phyloP scores from a whole-genome alignment of 1,140 invertebrate species.

The Lasioglossum baleicum region DNA sequence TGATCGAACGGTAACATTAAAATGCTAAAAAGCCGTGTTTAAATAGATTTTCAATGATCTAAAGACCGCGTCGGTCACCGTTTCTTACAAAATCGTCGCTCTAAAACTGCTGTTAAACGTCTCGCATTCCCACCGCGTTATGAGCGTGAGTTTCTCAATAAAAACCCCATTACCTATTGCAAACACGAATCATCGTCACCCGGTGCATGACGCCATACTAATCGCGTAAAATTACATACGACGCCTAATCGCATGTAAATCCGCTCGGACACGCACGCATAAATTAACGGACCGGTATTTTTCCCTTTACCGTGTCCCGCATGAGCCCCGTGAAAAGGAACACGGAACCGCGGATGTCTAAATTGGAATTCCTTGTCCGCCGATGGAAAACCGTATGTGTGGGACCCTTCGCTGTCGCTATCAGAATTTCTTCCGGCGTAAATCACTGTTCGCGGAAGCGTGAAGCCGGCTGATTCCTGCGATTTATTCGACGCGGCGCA shows the following conservation, averaged over 20 bases:
- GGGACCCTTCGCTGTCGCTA: not conserved
- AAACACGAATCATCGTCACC: not conserved
- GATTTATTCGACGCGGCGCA: constrained; percentile 27
- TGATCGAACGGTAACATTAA: too few relatives aligned
- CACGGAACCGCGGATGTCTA: constrained; percentile 19
- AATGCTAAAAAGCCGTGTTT: too few relatives aligned
- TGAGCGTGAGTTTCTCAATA: not conserved
- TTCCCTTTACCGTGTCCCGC: not conserved
- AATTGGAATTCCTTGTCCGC: constrained; percentile 42
- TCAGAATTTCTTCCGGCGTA: constrained; percentile 27
- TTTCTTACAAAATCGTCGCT: too few relatives aligned
- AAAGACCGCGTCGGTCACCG: too few relatives aligned
- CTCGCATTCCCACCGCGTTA: too few relatives aligned
- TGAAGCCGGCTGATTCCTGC: constrained; percentile 7
- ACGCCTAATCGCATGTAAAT: not conserved
- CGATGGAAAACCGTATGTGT: constrained; percentile 17
- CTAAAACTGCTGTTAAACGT: too few relatives aligned
- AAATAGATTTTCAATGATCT: too few relatives aligned
- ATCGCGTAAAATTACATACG: not conserved
- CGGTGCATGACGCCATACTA: not conserved
- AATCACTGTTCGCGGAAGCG: constrained; percentile 23
- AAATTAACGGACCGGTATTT: constrained; percentile 17
- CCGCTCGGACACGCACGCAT: not conserved
- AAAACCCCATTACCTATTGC: not conserved
- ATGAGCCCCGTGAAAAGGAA: not conserved